Conservation (phyloP, 2,113 vertebrate genomes). For the Antennarius striatus region DNA sequence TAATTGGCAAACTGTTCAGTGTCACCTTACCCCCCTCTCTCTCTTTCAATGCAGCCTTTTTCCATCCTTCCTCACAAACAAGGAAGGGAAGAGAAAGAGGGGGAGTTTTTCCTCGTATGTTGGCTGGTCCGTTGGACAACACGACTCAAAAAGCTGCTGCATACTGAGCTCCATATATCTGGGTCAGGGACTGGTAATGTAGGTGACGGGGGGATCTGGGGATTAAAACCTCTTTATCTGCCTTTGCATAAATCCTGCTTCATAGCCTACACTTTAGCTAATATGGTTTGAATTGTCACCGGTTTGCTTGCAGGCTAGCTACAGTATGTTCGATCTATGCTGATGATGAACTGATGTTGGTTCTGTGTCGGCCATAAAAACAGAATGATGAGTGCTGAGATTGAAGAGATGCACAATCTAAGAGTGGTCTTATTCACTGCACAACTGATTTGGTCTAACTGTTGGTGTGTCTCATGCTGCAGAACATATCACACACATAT, state of each 20-base stretch:
- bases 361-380: constrained; percentile 8
- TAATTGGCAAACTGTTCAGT: constrained; percentile 66
- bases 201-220: constrained; percentile 79
- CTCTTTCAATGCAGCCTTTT: constrained; percentile 53
- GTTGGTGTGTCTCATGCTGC: constrained; percentile 27
- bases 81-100: too few species aligned
- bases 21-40: constrained; percentile 76
- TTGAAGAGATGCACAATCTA: constrained; percentile 1
- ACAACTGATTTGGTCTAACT: constrained; percentile 22
- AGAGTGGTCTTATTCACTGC: constrained; percentile 28
- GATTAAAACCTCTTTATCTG: constrained; percentile 82
- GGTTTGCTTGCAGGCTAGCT: constrained; percentile 41
- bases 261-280: constrained; percentile 70
- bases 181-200: constrained; percentile 81
- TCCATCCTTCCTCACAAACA: constrained; percentile 13
- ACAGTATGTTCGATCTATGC: constrained; percentile 48
- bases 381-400: constrained; percentile 16
- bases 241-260: constrained; percentile 78
- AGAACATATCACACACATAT: constrained; percentile 8
- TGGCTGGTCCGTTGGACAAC: constrained; percentile 23
- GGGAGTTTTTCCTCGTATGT: constrained; percentile 34
- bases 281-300: constrained; percentile 75
- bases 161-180: constrained; percentile 66
- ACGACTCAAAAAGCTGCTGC: constrained; percentile 44
- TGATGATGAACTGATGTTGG: constrained; percentile 20